A percentile compares a stretch with the other conserved stretches of the same genome.
Conservation (phyloP, 2,113 vertebrate species). For the Pedetes capensis region DNA sequence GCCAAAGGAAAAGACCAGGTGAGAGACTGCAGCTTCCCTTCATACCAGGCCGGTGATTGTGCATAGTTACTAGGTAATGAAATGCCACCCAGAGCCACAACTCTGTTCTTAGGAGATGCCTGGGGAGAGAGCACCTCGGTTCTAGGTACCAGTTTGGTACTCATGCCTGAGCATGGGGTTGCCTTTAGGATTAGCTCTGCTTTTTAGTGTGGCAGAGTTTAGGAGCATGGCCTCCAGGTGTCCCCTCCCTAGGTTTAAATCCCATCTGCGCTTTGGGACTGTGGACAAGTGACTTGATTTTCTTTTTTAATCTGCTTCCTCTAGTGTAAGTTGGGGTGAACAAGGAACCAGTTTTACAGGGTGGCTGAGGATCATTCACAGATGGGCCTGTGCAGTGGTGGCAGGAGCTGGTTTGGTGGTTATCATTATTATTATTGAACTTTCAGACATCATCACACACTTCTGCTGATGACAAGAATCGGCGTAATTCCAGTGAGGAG, state of each 20-base stretch:
- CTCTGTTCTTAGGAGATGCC: not conserved
- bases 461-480: constrained; percentile 87
- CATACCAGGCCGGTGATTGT: not conserved
- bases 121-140: not conserved
- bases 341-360: not conserved
- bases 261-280: not conserved
- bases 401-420: constrained; percentile 7
- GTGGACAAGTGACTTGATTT: not conserved
- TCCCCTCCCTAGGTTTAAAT: not conserved
- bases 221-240: not conserved
- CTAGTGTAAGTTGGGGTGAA: not conserved
- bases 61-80: not conserved
- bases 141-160: not conserved
- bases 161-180: not conserved
- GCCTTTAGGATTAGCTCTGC: constrained; percentile 2
- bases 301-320: not conserved
- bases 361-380: not conserved
- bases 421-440: constrained; percentile 68
- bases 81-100: not conserved
- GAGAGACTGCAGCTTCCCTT: constrained; percentile 47
- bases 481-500: constrained; percentile 89
- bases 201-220: not conserved
- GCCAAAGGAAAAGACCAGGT: constrained; percentile 96
- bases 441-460: constrained; percentile 87
- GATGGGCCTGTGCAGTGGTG: not conserved